phyloP scores from a whole-genome alignment of 2,888 invertebrate genomes.

The Idaea straminata region DNA sequence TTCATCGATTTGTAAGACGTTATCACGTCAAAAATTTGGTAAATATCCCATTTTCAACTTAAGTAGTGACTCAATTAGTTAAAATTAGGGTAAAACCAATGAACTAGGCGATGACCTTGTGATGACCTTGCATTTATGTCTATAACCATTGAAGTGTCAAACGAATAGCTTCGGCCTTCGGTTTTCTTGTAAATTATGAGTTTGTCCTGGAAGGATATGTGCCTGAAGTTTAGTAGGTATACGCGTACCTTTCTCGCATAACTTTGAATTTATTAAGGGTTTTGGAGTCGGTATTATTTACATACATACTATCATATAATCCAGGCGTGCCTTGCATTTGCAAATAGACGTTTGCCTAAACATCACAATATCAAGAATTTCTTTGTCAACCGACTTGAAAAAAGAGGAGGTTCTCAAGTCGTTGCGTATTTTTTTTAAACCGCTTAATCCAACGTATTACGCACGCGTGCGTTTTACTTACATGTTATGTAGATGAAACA shows the following conservation, averaged over 20 bases:
- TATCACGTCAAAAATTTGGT: no score
- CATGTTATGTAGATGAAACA: no score
- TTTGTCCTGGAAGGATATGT: neutral
- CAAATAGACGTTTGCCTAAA: no score
- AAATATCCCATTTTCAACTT: no score
- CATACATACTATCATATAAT: neutral
- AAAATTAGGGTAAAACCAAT: neutral
- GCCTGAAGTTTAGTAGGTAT: constrained; percentile 5
- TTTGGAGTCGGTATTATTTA: neutral
- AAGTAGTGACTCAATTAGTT: no score
- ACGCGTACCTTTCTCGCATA: neutral
- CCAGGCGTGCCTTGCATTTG: neutral
- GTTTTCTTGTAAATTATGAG: constrained; percentile 11
- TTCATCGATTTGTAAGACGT: no score
- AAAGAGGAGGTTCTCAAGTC: no score
- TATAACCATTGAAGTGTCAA: constrained; percentile 17
- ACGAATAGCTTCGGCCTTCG: constrained; percentile 18
- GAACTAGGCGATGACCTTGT: neutral
- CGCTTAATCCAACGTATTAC: no score
- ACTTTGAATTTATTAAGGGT: neutral
- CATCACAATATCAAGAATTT: no score
- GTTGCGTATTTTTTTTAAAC: no score
- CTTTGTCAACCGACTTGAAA: no score
- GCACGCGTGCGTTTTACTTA: no score
- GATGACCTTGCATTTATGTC: neutral